Evolutionary conservation across 2,888 invertebrate species (phyloP).

Genomic region (Pseudococcus viburni): DNA sequence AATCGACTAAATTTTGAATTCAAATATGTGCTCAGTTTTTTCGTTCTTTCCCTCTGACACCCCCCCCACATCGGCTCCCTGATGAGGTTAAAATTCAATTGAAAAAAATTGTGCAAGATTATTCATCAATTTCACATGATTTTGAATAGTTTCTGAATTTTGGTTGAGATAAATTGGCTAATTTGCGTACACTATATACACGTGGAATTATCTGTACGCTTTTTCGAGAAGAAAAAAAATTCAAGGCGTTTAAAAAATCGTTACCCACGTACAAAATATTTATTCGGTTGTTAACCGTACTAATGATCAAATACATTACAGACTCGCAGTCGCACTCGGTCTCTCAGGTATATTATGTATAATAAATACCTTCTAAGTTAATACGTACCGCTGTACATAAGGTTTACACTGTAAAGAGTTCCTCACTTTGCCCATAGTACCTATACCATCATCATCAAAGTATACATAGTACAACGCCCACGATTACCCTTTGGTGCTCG

Average conservation of each 20-base stretch:
- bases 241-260: constrained; percentile 29
- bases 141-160: too few species aligned
- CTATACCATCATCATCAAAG: too few species aligned
- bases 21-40: too few species aligned
- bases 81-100: too few species aligned
- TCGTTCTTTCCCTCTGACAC: too few species aligned
- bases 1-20: too few species aligned
- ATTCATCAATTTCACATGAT: too few species aligned
- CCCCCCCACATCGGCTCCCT: too few species aligned
- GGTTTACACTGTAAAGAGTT: too few species aligned
- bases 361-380: background rate
- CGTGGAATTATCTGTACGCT: background rate
- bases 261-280: constrained; percentile 49
- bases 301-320: constrained; percentile 60
- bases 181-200: background rate
- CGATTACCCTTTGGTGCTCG: constrained; percentile 14
- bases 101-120: too few species aligned
- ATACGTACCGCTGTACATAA: background rate
- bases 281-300: constrained; percentile 59
- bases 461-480: constrained; percentile 20
- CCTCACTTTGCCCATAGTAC: too few species aligned
- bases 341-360: background rate
- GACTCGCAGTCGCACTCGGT: background rate
- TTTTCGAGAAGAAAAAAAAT: background rate
- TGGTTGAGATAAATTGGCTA: background rate